Base-by-base conservation (phyloP, 2,888 invertebrate species). In the Deilephila porcellus region DNA sequence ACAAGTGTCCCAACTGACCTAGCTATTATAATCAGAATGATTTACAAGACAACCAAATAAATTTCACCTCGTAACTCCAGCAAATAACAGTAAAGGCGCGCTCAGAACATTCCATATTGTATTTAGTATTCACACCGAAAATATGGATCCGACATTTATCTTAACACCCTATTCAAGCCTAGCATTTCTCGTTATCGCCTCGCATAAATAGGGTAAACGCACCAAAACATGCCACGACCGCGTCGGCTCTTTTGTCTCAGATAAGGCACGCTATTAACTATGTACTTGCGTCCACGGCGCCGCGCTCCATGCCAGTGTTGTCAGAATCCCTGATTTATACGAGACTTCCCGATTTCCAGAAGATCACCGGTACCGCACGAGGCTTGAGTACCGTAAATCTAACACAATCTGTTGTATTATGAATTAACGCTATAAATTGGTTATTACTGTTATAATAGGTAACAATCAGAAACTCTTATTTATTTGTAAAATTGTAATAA, bases 181-280 rank as follows among this genome's bases (percentile, higher is more conserved):
- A 77, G 72, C 71, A 53, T 78, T 80, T 76, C 74, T 76, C 76
- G 77, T 77, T 80, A 83, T 81, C 83, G 81, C 78, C 77, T 78
- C 64, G 79, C 82, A 82, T 83, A 82, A 83, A 83, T 80, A 81
- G 81, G 77, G 80, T 84, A 83, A 85, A 84, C 79, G 82, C 74
- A 78, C 81, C 81, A 81, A 81, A 83, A 82, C 83, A 78, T 76
- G 78, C 79, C 80, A 76, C 74, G 73, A 75, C 79, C 75, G 45
- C 78, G 88, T 84, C 89, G 89, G 88, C 84, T 76, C 87, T 87
- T 90, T 91, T 88, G 88, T 87, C 82, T 83, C 80, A 84, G 88
- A 89, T 89, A 89, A 86, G 85, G 84, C 79, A 76, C 74, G 86
- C 83, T 87, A 88, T 89, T 87, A 85, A 77, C 70, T 71, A 34